Percentiles rank a stretch among this genome's conserved stretches.
Evolutionary conservation across 1,140 invertebrate genomes (phyloP).

Genomic region (Drosophila saltans): DNA sequence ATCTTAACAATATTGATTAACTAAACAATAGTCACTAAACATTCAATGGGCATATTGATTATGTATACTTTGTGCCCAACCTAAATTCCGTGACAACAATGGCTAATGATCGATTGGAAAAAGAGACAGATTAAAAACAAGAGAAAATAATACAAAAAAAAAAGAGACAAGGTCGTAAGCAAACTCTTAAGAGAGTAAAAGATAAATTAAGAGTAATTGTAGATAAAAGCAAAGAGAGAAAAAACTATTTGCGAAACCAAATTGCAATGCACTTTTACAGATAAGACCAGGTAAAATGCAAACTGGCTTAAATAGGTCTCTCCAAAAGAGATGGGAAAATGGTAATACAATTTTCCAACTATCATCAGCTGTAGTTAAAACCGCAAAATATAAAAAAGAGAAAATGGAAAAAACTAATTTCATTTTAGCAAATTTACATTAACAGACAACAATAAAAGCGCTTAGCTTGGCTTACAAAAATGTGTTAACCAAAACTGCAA

Average conservation of each 20-base stretch:
- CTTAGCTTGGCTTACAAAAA: not conserved
- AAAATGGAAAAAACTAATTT: constrained; percentile 21
- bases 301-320: not conserved
- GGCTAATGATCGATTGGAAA: constrained; percentile 65
- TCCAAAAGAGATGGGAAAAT: not conserved
- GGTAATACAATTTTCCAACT: constrained; percentile 1
- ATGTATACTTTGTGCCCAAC: constrained; percentile 52
- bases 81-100: constrained; percentile 77
- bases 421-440: constrained; percentile 14
- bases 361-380: not conserved
- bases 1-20: constrained; percentile 46
- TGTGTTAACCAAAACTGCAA: constrained; percentile 6
- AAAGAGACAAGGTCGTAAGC: constrained; percentile 65
- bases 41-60: constrained; percentile 56
- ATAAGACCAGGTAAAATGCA: constrained; percentile 15
- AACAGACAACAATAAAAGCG: not conserved
- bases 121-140: constrained; percentile 10
- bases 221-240: constrained; percentile 26
- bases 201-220: constrained; percentile 16
- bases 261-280: constrained; percentile 9
- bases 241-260: not conserved
- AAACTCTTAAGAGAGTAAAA: constrained; percentile 25
- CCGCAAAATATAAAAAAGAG: constrained; percentile 2
- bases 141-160: constrained; percentile 12
- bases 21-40: constrained; percentile 37